Base-by-base conservation (phyloP, 2,888 invertebrate genomes). In the Troides helena region DNA sequence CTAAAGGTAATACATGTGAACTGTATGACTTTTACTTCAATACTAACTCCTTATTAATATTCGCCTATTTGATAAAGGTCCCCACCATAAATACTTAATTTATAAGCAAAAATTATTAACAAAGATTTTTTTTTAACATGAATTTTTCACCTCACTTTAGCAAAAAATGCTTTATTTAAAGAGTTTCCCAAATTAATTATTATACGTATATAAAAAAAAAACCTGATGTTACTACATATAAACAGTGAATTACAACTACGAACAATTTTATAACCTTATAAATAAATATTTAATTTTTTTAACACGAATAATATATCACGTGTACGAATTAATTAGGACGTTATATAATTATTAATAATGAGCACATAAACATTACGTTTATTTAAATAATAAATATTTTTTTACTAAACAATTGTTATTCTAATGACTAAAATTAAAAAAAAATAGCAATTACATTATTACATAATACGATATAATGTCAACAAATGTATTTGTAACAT, bases 11-110 rank as follows among this genome's bases (percentile, higher is more conserved):
- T 23, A 69, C 67, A 60, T 67, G 70, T 65, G 30, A 59, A 36
- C 65, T 53, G 53, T 17, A n/a, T 53, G 62, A 58, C 65, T 67
- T 71, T 67, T 46, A 50, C 61, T 23, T 56, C 30, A 64, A 71
- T 65, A 71, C 70, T 67, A 46, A 25, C 57, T 50, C 57, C 57
- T 61, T 17, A 53, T 63, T n/a, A 63, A 63, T 68, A 39, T 62
- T 63, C 43, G 17, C 59, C 21, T 67, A 59, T 63, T 50, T 60
- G 46, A 67, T 56, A 64, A 64, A 43, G 30, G 60, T 67, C 67
- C 62, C 64, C 64, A 59, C 67, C 53, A n/a, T 17, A 53, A 69
- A 39, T 23, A 56, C 25, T 17, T 39, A 4, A 56, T 62, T 43
- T 61, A 60, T 67, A 43, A 30, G 56, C 50, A 56, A 70, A 67